Percentiles rank a stretch among this genome's conserved stretches.
Evolutionary conservation across 2,113 vertebrate species (phyloP).

Genomic region (Indri indri): DNA sequence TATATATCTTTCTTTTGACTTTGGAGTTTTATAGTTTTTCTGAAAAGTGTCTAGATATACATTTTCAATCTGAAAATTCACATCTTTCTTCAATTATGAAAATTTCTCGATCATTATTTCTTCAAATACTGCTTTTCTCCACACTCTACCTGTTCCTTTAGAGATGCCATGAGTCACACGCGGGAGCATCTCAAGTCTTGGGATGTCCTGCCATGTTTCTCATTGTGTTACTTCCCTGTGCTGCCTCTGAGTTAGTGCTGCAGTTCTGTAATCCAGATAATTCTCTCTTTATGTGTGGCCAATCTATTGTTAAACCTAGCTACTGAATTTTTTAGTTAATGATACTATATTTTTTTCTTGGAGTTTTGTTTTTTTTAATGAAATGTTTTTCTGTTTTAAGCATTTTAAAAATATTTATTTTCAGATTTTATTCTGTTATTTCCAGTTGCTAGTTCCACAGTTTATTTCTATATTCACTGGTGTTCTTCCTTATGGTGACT

Average conservation of each 20-base stretch:
- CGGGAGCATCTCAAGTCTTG: too few relatives aligned
- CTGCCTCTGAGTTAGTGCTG: rapidly evolving
- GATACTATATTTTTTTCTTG: not conserved
- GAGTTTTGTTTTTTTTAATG: not conserved
- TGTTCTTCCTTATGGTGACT: not conserved
- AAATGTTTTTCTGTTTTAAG: not conserved
- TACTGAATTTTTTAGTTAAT: not conserved
- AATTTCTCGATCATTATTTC: not conserved
- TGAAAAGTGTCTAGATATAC: not conserved
- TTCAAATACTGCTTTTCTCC: not conserved
- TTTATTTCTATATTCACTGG: not conserved
- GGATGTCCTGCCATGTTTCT: not conserved
- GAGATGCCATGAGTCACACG: rapidly evolving
- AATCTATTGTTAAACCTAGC: not conserved
- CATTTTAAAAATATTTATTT: not conserved
- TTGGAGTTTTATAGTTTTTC: not conserved
- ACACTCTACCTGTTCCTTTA: not conserved
- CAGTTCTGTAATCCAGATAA: too few relatives aligned
- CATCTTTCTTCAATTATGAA: not conserved
- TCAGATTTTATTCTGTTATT: not conserved
- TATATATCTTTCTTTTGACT: slow-evolving; percentile 26
- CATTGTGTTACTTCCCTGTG: not conserved
- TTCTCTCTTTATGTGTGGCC: not conserved
- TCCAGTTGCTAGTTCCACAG: not conserved
- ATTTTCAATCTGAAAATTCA: not conserved